Percentiles rank a stretch among this genome's conserved stretches.
phyloP scores from a whole-genome alignment of 2,797 vertebrate genomes.

The Spinibarbus caldwelli region DNA sequence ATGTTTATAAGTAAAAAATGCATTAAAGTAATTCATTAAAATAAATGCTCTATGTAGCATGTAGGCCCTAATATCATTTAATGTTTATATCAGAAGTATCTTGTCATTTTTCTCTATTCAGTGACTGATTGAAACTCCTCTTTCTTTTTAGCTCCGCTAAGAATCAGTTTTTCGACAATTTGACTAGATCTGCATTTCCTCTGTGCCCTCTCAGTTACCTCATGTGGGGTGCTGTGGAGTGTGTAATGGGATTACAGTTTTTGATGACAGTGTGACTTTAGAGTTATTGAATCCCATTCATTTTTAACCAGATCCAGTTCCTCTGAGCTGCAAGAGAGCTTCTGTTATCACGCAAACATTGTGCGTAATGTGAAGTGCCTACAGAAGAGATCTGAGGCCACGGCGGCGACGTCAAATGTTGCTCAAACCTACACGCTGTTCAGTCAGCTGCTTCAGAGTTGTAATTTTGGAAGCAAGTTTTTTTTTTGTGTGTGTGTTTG shows the following conservation, averaged over 20 bases:
- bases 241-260: constrained; percentile 58
- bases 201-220: background rate
- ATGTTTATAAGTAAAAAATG: background rate
- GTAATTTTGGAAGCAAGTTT: constrained; percentile 50
- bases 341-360: constrained; percentile 13
- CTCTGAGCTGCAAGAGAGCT: constrained; percentile 7
- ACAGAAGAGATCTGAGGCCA: constrained; percentile 8
- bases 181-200: constrained; percentile 27
- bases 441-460: constrained; percentile 6
- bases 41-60: background rate
- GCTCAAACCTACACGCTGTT: background rate
- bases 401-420: background rate
- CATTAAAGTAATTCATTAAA: background rate
- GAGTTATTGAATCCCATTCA: constrained; percentile 61
- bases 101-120: background rate
- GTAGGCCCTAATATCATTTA: background rate
- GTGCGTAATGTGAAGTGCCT: background rate
- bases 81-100: background rate
- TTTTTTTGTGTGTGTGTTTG: background rate
- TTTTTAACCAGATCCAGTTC: constrained; percentile 62
- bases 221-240: constrained; percentile 21
- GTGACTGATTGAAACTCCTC: background rate
- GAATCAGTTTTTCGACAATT: background rate
- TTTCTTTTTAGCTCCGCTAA: background rate
- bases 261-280: constrained; percentile 57